phyloP scores from a whole-genome alignment of 2,888 invertebrate genomes.

The Trypoxylon attenuatum region DNA sequence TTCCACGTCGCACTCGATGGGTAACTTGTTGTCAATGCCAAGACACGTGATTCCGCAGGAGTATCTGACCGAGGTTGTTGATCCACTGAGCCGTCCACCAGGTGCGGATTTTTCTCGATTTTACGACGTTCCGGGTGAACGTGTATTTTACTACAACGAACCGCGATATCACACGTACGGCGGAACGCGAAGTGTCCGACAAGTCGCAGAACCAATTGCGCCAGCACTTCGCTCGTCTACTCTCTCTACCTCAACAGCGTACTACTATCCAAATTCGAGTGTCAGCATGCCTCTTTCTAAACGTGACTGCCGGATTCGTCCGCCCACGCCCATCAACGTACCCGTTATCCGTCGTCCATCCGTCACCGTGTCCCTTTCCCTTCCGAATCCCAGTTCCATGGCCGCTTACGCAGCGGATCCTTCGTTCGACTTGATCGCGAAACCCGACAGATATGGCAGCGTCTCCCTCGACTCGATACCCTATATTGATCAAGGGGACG shows the following conservation, averaged over 20 bases:
- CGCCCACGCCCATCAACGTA: background rate
- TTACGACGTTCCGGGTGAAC: constrained; percentile 1
- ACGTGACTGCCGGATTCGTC: background rate
- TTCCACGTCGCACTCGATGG: constrained; percentile 71
- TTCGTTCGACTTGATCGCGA: background rate
- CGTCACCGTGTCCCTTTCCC: background rate
- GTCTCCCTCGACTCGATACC: constrained; percentile 49
- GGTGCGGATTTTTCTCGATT: constrained; percentile 63
- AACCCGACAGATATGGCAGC: background rate
- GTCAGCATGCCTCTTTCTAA: background rate
- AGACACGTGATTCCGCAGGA: constrained; percentile 61
- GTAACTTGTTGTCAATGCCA: constrained; percentile 69
- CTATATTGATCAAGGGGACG: constrained; percentile 61
- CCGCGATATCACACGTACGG: background rate
- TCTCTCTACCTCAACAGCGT: background rate
- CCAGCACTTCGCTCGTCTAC: background rate
- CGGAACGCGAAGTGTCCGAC: background rate
- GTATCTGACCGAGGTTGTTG: constrained; percentile 67
- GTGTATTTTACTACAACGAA: background rate
- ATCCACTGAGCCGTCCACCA: constrained; percentile 59
- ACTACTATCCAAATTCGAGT: background rate
- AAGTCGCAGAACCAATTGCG: background rate
- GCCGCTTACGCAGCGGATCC: background rate
- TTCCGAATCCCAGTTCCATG: background rate
- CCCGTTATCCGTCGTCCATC: background rate